Evolutionary conservation across 2,797 vertebrate species (phyloP), one percentile per base, ranked within the genome.

Genomic region (Hypotaenidia philippensis): DNA sequence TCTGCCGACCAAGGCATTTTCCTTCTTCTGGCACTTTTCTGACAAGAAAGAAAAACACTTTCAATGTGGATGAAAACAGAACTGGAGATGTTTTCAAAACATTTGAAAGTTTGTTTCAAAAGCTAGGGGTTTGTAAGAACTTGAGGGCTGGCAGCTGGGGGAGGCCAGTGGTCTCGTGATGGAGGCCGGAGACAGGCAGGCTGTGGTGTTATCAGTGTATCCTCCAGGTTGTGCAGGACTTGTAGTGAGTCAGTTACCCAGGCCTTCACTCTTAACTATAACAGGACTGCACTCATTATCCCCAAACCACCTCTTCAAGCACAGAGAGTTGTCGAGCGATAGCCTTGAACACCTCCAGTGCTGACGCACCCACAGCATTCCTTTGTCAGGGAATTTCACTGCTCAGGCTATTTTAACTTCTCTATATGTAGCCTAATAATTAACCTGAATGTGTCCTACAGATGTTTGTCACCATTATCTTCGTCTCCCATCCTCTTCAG

Each of bases 21-120:
- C 53, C 85, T 84, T 90, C 80, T 90, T 87, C 34, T 13, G 25
- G 83, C 56, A 56, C 22, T 93, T 82, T 94, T 94, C 74, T 87
- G 70, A 92, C 64, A 53, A 80, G 87, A 82, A 84, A 88, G 87
- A 82, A 84, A 88, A 94, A 83, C 63, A 76, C 26, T 84, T 76
- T 26, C 22, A 75, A 3, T 21, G 27, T 70, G 63, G 49, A 82
- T 87, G 85, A 88, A 94, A 90, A 90, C 64, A 89, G 74, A 84
- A 87, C 60, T 5, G 7, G 81, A 79, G 69, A 82, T 84, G 66
- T 82, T 95, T 89, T 77, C 1, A 17, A 84, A 90, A 78, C 31
- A 41, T 32, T 23, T 75, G 36, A 27, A 75, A 56, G 25, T 59
- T 90, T 31, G 13, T 81, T 93, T 85, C 69, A 23, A 68, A 88